Evolutionary conservation across 2,888 invertebrate genomes (phyloP), one percentile per base, ranked within the genome.

Genomic region (Dicyrtoma fusca): DNA sequence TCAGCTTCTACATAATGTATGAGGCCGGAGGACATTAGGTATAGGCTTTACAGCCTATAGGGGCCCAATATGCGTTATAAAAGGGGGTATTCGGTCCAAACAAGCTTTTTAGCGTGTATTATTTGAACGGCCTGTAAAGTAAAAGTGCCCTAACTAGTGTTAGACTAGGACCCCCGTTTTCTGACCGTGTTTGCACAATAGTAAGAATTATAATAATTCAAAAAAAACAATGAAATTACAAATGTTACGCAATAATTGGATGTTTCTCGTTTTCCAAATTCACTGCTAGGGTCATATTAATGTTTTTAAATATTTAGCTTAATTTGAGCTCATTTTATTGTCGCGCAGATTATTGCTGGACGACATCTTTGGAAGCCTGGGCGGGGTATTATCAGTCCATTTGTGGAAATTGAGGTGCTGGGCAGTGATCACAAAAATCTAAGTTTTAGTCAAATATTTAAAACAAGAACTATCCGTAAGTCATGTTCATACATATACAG

Each of bases 361-460:
- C 86, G 98, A 49, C 96, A 98, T 84, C 86, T 98, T 63, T 88
- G 89, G 81, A 92, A 94, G 81, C 83, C 85, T 0, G 91, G 92
- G 19, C 88, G 92, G 74, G 94, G 95, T 1, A 90, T 91, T 8
- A 90, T 91, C 4, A 94, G 92, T 84, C 97, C 97, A 0, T 92
- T 92, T 82, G 92, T 97, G 3, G 95, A 96, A 82, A 88, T 97
- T 2, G 97, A 97, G 85, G 85, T 97, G 26, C 84, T 92, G 14
- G 97, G 97, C 1, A 90, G 95, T 0, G 91, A 92, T 13, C 94
- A 90, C 83, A 97, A 49, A 49, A 61, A 57, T 44, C 44, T 73
- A 44, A 74, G 97, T 84, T 87, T 86, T 68, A 91, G 91, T n/a
- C 86, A 89, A 75, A 95, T 94, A 83, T 88, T 91, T 79, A 90